These are phyloP conservation scores for Tryphoninae sp. DNA, from an alignment of 2,888 invertebrate genomes.

Conservation along the genomic window DNA sequence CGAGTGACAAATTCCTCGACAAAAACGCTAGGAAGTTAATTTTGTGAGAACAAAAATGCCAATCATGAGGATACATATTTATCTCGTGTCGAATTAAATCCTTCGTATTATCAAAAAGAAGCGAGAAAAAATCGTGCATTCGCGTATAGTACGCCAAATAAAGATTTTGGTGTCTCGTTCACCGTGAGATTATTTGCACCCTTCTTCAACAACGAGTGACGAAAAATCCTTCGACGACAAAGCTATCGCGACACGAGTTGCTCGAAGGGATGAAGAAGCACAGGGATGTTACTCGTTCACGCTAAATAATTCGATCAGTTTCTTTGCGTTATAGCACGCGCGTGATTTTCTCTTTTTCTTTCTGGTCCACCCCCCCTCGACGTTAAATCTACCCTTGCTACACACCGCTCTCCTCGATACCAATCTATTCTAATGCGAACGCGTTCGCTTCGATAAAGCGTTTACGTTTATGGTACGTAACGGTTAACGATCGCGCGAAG, in stretches of 20 bases:
- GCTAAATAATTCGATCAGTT: conserved; percentile 55
- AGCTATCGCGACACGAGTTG: conserved; percentile 13
- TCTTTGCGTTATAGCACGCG: conserved; percentile 32
- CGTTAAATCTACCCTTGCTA: conserved; percentile 50
- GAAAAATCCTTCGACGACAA: conserved; percentile 34
- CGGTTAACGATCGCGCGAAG: not conserved
- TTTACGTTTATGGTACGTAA: conserved; percentile 6
- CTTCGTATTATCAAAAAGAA: not conserved
- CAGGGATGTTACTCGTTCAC: conserved; percentile 45
- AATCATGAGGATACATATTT: not conserved
- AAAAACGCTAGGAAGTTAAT: too few species aligned
- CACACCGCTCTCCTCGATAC: conserved; percentile 60
- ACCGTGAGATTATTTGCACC: conserved; percentile 44
- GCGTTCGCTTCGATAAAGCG: conserved; percentile 39
- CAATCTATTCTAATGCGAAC: conserved; percentile 70
- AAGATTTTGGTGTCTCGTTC: conserved; percentile 29
- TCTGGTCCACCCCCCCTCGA: conserved; percentile 9
- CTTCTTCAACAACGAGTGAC: conserved; percentile 16
- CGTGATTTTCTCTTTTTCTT: conserved; percentile 10
- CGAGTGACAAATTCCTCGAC: too few species aligned
- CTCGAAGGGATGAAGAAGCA: not conserved
- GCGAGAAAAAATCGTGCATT: not conserved
- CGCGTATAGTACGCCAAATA: not conserved
- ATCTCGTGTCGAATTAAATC: not conserved
- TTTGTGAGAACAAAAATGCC: not conserved